Evolutionary conservation across 2,888 invertebrate species (phyloP).

Genomic region (Melanargia galathea): DNA sequence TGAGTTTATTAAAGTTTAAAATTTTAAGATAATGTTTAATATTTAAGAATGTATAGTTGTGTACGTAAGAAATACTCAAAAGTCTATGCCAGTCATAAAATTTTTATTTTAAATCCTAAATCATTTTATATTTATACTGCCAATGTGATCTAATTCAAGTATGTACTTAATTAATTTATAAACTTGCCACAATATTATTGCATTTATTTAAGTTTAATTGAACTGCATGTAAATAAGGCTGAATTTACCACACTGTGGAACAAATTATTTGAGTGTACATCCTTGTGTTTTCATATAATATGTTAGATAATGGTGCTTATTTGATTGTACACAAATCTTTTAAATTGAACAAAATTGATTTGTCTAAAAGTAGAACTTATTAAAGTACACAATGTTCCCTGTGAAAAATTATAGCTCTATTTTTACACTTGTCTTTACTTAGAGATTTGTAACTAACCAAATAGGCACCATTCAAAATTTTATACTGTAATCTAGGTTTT

Average conservation of each 20-base stretch:
- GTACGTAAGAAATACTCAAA: conserved; percentile 36
- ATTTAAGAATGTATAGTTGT: conserved; percentile 33
- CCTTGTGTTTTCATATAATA: conserved; percentile 54
- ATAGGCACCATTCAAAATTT: conserved; percentile 25
- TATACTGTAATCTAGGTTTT: conserved; percentile 31
- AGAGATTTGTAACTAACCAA: neutral
- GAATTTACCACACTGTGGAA: conserved; percentile 47
- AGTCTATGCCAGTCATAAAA: conserved; percentile 38
- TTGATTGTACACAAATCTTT: neutral
- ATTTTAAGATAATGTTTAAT: conserved; percentile 38
- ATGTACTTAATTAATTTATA: conserved; percentile 62
- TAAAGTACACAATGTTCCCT: neutral
- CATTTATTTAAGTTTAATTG: conserved; percentile 50
- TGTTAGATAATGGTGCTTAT: conserved; percentile 28
- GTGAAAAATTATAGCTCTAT: neutral
- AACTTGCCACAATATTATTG: conserved; percentile 56
- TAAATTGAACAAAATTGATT: neutral
- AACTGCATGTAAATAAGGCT: conserved; percentile 70
- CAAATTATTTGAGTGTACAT: conserved; percentile 51
- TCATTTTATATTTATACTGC: conserved; percentile 37
- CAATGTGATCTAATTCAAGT: conserved; percentile 63
- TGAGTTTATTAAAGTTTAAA: conserved; percentile 52
- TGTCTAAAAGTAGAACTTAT: neutral
- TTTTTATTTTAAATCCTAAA: conserved; percentile 38
- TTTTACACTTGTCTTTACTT: neutral